Evolutionary conservation across 2,797 vertebrate species (phyloP).

Genomic region (Psittacula echo): DNA sequence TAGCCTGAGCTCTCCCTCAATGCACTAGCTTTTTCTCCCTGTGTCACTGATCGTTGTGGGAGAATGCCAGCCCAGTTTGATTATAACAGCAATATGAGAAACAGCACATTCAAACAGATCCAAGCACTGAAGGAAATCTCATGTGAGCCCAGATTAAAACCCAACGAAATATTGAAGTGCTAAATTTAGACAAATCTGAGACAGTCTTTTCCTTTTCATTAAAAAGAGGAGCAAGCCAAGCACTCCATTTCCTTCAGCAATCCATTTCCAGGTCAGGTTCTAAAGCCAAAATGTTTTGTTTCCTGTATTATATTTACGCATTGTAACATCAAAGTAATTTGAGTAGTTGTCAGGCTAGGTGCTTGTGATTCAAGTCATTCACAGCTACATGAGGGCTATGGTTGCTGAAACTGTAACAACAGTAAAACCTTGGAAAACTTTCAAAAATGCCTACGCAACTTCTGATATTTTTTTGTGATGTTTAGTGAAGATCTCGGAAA

Average conservation of each 20-base stretch:
- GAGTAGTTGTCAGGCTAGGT: not conserved
- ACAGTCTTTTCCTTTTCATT: not conserved
- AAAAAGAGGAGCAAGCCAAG: not conserved
- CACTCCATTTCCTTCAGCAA: not conserved
- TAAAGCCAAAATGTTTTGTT: slow-evolving; percentile 18
- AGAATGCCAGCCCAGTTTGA: not conserved
- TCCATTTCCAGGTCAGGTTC: slow-evolving; percentile 12
- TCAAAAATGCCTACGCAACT: not conserved
- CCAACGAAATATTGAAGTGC: not conserved
- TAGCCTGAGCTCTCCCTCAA: not conserved
- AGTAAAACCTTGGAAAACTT: not conserved
- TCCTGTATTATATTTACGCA: not conserved
- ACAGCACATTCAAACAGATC: slow-evolving; percentile 9
- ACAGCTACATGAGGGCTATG: not conserved
- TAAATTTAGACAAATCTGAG: slow-evolving; percentile 2
- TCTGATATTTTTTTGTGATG: not conserved
- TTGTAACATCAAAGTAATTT: not conserved
- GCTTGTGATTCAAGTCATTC: not conserved
- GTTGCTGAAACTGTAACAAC: not conserved
- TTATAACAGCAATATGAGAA: not conserved
- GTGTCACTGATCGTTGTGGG: not conserved
- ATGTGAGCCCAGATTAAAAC: not conserved
- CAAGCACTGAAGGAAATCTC: not conserved
- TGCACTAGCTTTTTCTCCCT: not conserved
- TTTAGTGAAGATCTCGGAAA: not conserved